phyloP scores from a whole-genome alignment of 1,140 invertebrate genomes.

The Olivierus martensii region DNA sequence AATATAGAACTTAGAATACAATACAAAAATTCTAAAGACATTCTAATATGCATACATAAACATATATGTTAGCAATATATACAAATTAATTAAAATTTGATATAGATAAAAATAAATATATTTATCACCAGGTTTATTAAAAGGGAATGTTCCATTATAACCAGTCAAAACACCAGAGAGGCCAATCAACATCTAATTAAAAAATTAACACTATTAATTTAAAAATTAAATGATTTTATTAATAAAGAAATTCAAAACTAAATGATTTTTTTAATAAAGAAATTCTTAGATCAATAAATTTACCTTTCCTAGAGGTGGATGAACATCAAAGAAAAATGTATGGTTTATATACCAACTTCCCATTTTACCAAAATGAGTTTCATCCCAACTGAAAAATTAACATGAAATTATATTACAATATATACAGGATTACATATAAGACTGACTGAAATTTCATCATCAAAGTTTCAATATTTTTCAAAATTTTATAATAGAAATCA shows the following conservation, averaged over 20 bases:
- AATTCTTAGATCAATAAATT: slow-evolving; percentile 5
- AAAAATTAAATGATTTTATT: slow-evolving; percentile 4
- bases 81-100: no score
- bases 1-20: no score
- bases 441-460: neutral
- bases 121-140: slow-evolving; percentile 91
- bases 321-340: slow-evolving; percentile 97
- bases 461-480: neutral
- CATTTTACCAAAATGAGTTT: slow-evolving; percentile 97
- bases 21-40: no score
- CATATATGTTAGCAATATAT: no score
- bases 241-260: no score
- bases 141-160: slow-evolving; percentile 90
- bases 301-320: slow-evolving; percentile 92
- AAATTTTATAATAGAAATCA: neutral
- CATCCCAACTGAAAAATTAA: slow-evolving; percentile 29
- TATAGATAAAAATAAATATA: no score
- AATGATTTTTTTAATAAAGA: neutral
- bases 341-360: slow-evolving; percentile 95
- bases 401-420: neutral
- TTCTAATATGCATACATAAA: no score
- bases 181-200: slow-evolving; percentile 79
- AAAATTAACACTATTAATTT: slow-evolving; percentile 4
- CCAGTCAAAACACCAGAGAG: slow-evolving; percentile 82
- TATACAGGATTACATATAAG: no score